Percentiles rank a stretch among this genome's conserved stretches.
These are phyloP conservation scores for Varanus salvator DNA, from an alignment of 2,113 vertebrate genomes.

Conservation along the genomic window DNA sequence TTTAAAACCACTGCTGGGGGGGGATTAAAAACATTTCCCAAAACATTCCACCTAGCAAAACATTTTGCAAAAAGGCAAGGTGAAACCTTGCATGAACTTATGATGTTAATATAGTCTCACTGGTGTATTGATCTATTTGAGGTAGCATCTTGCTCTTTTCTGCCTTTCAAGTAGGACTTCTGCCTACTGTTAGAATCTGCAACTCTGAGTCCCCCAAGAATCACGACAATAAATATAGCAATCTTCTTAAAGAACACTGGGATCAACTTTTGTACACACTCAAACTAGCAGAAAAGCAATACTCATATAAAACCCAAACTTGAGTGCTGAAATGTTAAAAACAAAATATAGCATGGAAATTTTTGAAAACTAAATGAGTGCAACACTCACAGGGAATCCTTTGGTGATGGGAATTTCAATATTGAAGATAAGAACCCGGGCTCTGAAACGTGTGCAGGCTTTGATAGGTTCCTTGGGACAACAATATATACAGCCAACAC, in stretches of 20 bases:
- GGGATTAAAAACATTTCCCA: neutral
- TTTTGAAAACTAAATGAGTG: slow-evolving; percentile 14
- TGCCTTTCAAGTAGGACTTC: neutral
- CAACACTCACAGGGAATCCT: slow-evolving; percentile 94
- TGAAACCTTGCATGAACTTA: neutral
- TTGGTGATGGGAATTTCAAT: slow-evolving; percentile 95
- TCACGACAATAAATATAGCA: neutral
- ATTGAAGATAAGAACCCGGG: slow-evolving; percentile 94
- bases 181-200: neutral
- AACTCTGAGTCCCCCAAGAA: neutral
- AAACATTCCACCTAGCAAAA: neutral
- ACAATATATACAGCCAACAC: slow-evolving; percentile 95
- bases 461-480: slow-evolving; percentile 90
- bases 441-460: slow-evolving; percentile 91
- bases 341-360: neutral
- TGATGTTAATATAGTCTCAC: neutral
- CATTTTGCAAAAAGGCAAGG: neutral
- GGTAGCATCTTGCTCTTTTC: neutral
- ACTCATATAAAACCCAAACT: neutral
- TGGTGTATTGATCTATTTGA: neutral
- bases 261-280: neutral
- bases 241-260: neutral
- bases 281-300: neutral
- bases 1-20: neutral
- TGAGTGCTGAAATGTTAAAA: neutral